Conservation (phyloP, 2,797 vertebrate species). For the Sciaenops ocellatus region DNA sequence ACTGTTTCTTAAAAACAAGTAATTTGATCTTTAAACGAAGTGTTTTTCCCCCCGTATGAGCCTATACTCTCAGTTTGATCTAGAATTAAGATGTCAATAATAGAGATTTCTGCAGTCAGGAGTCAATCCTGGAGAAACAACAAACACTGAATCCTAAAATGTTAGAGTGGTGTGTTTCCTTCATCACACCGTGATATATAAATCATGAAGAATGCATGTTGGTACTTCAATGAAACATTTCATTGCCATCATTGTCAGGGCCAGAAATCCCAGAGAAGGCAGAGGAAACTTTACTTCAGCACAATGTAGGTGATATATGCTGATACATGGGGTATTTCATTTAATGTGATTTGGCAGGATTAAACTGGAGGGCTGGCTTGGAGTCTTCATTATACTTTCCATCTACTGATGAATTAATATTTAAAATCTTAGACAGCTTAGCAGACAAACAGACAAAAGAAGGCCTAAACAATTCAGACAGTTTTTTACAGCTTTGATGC, state of each 20-base stretch:
- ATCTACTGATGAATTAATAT: slow-evolving; percentile 43
- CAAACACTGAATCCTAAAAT: background rate
- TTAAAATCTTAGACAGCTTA: slow-evolving; percentile 22
- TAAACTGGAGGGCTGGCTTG: slow-evolving; percentile 20
- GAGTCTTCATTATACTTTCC: slow-evolving; percentile 30
- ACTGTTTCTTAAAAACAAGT: background rate
- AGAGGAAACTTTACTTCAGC: background rate
- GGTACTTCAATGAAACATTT: slow-evolving; percentile 22
- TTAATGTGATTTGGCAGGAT: slow-evolving; percentile 8
- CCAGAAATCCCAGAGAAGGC: background rate
- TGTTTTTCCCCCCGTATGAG: no score
- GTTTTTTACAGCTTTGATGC: slow-evolving; percentile 29
- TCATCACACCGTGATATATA: slow-evolving; percentile 11
- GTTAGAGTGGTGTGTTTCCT: background rate
- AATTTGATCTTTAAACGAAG: background rate
- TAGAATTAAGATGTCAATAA: background rate
- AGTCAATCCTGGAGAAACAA: background rate
- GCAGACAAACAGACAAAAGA: slow-evolving; percentile 35
- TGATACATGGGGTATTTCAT: background rate
- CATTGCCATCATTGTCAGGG: slow-evolving; percentile 9
- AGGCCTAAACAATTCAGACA: slow-evolving; percentile 48
- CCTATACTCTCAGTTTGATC: background rate
- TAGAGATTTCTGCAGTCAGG: background rate
- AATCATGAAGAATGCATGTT: slow-evolving; percentile 32
- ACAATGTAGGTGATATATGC: background rate